These are phyloP conservation scores for Petrosia ficiformis DNA, from an alignment of 37 sponge, comb jelly and placozoan genomes.

Conservation along the genomic window DNA sequence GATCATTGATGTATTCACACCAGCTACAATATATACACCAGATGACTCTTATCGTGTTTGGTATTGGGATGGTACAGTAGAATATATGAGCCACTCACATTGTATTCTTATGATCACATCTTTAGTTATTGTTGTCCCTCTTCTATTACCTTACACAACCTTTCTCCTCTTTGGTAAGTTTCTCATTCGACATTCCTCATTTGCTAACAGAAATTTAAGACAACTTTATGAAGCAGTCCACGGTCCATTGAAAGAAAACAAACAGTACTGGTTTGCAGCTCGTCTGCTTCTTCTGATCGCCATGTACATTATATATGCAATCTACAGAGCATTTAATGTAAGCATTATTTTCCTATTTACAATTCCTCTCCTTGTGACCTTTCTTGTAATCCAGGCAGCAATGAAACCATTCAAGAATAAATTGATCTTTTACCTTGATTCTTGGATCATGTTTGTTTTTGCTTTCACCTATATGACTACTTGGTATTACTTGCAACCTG, in stretches of 20 bases:
- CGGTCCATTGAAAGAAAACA: neutral
- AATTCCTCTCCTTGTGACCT: no score
- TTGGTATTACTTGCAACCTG: no score
- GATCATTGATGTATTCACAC: neutral
- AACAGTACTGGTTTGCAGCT: neutral
- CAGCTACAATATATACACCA: conserved; percentile 17
- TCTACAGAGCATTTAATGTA: no score
- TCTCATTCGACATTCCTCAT: no score
- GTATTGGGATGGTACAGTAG: neutral
- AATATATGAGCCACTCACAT: neutral
- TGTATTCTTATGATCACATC: neutral
- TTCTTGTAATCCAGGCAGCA: no score
- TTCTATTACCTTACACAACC: neutral
- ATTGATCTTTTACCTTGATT: no score
- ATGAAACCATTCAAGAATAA: no score
- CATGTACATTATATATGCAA: no score
- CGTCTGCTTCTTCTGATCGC: neutral
- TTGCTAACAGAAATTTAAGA: no score
- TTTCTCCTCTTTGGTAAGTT: neutral
- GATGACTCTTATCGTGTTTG: neutral
- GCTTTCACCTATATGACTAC: no score
- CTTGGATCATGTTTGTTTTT: no score
- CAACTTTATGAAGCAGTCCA: neutral
- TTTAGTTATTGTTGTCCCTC: neutral
- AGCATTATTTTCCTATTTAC: no score